Evolutionary conservation across 2,888 invertebrate genomes (phyloP), one percentile per base, ranked within the genome.

Genomic region (Eilema depressum): DNA sequence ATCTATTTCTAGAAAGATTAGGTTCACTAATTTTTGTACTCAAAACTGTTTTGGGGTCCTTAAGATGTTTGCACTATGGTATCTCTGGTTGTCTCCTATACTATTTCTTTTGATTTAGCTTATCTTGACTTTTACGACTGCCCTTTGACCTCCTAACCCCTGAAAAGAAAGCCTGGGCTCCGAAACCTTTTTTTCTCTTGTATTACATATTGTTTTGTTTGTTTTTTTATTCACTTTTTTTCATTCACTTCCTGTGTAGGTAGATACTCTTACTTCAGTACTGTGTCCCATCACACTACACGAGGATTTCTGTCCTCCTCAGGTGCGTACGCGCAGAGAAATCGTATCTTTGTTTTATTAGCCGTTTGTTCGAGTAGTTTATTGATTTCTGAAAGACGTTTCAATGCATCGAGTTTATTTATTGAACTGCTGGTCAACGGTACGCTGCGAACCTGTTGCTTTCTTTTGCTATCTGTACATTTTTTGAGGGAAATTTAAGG

Each of bases 321-420:
- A n/a, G 11, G 59, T 75, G 68, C 68, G 61, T 53, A 64, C 57
- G 68, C 62, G 68, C 28, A 68, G 65, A 57, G 63, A 61, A 66
- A 66, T 75, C 62, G 63, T 73, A 57, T 69, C 59, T 68, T 71
- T 47, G 69, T 74, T 75, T 76, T 78, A 75, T 76, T 75, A 65
- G 73, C 57, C 63, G 63, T 71, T 67, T 76, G 71, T 77, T 76
- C 69, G 63, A 62, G 60, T 68, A 64, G 61, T 71, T 75, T 68
- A 80, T 76, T 62, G 78, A 77, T 76, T 75, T 75, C 72, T 73
- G 71, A 70, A 69, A 73, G 73, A 69, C 74, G 37, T 75, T 76
- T 74, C 75, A 79, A 81, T 77, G 81, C 66, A 71, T 73, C 73
- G 67, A 66, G 60, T 63, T 56, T 66, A 73, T 80, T 71, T 75